phyloP scores from a whole-genome alignment of 2,888 invertebrate genomes.

The Ichneumoninae sp. region DNA sequence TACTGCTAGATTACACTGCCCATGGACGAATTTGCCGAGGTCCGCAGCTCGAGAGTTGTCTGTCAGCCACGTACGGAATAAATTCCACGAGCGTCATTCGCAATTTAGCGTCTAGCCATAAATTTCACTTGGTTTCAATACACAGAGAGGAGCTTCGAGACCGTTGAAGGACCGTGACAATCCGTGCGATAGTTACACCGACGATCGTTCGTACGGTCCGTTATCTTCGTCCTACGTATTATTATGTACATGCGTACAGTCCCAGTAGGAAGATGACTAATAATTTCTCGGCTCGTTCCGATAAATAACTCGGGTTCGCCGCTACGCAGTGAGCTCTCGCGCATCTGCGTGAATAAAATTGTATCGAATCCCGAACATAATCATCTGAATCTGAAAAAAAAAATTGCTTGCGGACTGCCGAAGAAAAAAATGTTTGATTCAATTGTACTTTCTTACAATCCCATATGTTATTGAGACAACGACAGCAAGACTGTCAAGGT shows the following conservation, averaged over 20 bases:
- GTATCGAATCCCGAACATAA: not conserved
- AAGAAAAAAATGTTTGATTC: too few species aligned
- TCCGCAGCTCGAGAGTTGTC: not conserved
- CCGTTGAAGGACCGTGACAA: slow-evolving; percentile 2
- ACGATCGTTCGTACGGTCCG: not conserved
- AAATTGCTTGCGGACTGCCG: too few species aligned
- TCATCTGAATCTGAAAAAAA: too few species aligned
- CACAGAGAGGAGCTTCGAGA: not conserved
- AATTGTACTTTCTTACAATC: too few species aligned
- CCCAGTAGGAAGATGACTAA: not conserved
- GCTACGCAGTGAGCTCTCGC: not conserved
- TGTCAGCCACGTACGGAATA: slow-evolving; percentile 22
- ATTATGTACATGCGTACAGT: not conserved
- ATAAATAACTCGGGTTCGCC: slow-evolving; percentile 1
- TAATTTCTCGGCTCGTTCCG: not conserved
- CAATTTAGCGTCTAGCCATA: slow-evolving; percentile 32
- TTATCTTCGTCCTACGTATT: slow-evolving; percentile 15
- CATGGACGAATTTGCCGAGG: slow-evolving; percentile 2
- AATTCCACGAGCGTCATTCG: slow-evolving; percentile 18
- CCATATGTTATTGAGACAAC: too few species aligned
- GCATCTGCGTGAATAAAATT: not conserved
- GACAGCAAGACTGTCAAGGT: too few species aligned
- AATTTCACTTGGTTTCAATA: slow-evolving; percentile 40
- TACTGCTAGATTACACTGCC: not conserved
- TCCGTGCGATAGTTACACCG: slow-evolving; percentile 8